Base-by-base conservation (phyloP, 1,140 invertebrate genomes). In the Drosophila pruinosa region DNA sequence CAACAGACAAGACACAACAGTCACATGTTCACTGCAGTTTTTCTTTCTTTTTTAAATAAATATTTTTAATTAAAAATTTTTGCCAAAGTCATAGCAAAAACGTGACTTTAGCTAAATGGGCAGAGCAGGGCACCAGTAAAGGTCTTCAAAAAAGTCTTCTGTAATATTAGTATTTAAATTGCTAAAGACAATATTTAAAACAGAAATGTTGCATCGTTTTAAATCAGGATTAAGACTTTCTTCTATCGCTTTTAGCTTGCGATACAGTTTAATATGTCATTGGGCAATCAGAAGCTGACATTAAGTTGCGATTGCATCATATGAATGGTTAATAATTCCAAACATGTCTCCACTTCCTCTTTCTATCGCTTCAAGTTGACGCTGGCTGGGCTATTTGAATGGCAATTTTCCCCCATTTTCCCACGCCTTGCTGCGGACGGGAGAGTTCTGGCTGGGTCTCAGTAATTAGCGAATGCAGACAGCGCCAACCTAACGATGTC, bases 401-500 rank as follows among this genome's bases (percentile, higher is more conserved):
- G 28, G 45, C 28, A 28, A 45, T 50, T 75, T 59, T 52, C 52
- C 67, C 52, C 41, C 43, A 69, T 72, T 81, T 82, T 82, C 79
- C 79, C 79, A 82, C 79, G 79, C 79, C 75, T 71, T 65, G 74
- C 76, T 50, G 61, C 41, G 53, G 5, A 43, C 10, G 12, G 39
- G 45, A 41, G 31, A 59, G 57, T 58, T 47, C 39, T 47, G 17
- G 17, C 19, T 21, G 12, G n/a, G 12, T 19, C 48, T 52, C 63
- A 80, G 80, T 83, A 83, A 83, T 89, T 82, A 89, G 83, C 71
- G 71, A 77, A 63, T 73, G 68, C 75, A 82, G 85, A 88, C 78
- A 86, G 83, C 78, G 78, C 78, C 83, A 89, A 76, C 80, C 80
- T 83, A 83, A 83, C 80, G 80, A 83, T 83, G 80, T 86, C 81